Evolutionary conservation across 2,113 vertebrate genomes (phyloP).

Genomic region (Spea multiplicata): DNA sequence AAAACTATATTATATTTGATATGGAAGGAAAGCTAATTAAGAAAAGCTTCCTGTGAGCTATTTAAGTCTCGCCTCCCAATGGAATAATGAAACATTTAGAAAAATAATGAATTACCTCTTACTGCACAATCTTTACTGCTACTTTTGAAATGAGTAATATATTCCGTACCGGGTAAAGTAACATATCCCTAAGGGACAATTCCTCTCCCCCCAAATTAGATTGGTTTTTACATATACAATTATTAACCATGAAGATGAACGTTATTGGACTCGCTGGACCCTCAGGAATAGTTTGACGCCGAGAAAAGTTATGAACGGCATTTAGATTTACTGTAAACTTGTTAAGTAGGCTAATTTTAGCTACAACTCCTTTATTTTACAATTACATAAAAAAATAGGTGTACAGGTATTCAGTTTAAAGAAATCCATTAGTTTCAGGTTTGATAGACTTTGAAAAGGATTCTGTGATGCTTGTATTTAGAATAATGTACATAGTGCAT

Average conservation of each 20-base stretch:
- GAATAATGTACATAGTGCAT: too few relatives aligned
- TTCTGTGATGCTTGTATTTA: too few relatives aligned
- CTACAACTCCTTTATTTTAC: too few relatives aligned
- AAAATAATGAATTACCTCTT: conserved; percentile 49
- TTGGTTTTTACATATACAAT: conserved; percentile 48
- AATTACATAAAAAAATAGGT: too few relatives aligned
- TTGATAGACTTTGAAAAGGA: too few relatives aligned
- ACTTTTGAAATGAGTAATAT: conserved; percentile 46
- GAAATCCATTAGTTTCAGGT: too few relatives aligned
- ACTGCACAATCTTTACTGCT: conserved; percentile 33
- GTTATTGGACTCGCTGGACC: conserved; percentile 31
- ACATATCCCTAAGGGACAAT: conserved; percentile 43
- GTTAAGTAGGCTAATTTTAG: too few relatives aligned
- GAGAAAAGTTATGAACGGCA: conserved; percentile 26
- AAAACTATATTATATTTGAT: conserved; percentile 48
- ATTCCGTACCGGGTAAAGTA: conserved; percentile 43
- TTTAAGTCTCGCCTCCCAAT: conserved; percentile 46
- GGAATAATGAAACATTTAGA: conserved; percentile 49
- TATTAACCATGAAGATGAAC: conserved; percentile 47
- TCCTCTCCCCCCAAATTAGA: conserved; percentile 45
- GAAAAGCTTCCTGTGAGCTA: conserved; percentile 47
- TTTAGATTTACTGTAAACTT: conserved; percentile 27
- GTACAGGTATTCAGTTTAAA: too few relatives aligned
- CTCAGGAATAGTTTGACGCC: conserved; percentile 26
- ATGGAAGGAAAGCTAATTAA: conserved; percentile 47